Percentiles rank a stretch among this genome's conserved stretches.
phyloP scores from a whole-genome alignment of 2,797 vertebrate genomes.

The Sitta carolinensis region DNA sequence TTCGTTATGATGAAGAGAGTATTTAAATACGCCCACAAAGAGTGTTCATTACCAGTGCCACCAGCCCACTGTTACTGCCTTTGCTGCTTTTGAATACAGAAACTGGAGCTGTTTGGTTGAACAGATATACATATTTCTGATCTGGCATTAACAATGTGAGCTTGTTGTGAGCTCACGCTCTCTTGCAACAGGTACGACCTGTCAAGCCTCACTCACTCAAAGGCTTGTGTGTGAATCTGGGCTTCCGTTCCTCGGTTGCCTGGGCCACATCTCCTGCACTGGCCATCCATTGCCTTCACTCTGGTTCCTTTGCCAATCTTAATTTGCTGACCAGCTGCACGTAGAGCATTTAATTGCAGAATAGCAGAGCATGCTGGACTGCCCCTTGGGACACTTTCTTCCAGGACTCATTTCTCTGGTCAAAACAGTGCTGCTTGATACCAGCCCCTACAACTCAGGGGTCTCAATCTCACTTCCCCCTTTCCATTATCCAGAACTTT shows the following conservation, averaged over 20 bases:
- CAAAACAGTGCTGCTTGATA: neutral
- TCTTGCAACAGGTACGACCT: neutral
- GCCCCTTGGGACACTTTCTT: neutral
- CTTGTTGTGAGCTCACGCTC: neutral
- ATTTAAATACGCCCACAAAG: neutral
- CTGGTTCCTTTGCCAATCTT: neutral
- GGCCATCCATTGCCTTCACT: neutral
- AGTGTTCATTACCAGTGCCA: neutral
- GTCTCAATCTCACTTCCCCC: neutral
- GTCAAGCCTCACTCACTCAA: neutral
- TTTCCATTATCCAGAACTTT: neutral
- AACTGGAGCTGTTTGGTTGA: neutral
- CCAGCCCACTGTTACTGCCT: neutral
- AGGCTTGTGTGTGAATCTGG: fast-evolving
- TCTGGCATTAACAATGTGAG: neutral
- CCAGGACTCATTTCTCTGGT: neutral
- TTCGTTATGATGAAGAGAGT: neutral
- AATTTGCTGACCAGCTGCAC: neutral
- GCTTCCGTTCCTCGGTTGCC: neutral
- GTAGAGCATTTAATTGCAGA: neutral
- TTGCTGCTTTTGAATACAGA: neutral
- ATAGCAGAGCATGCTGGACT: neutral
- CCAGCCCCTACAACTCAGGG: neutral
- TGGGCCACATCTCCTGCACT: neutral
- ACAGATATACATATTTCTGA: neutral